Percentiles rank a stretch among this genome's conserved stretches.
phyloP scores from a whole-genome alignment of 2,888 invertebrate genomes.

The Eristalis intricaria region DNA sequence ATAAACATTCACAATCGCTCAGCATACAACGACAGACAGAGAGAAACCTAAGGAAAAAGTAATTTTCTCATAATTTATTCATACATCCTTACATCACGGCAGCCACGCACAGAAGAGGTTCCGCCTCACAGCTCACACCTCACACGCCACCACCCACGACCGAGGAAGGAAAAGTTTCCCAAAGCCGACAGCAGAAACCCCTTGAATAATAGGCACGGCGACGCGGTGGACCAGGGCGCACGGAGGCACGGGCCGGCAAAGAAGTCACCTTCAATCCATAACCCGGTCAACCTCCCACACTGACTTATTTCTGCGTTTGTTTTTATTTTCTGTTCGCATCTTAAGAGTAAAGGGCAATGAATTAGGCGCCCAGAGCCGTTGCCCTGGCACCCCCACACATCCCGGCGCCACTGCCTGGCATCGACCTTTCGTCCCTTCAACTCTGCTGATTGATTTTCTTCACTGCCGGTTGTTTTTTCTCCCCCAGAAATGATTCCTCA shows the following conservation, averaged over 20 bases:
- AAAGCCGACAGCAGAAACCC: background rate
- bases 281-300: background rate
- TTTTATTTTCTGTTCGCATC: background rate
- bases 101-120: conserved; percentile 7
- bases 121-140: too few species aligned
- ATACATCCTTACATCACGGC: conserved; percentile 6
- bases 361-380: background rate
- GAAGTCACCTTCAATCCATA: background rate
- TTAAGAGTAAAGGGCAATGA: background rate
- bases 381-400: background rate
- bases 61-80: conserved; percentile 37
- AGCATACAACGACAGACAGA: background rate
- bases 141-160: background rate
- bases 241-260: background rate
- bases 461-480: background rate
- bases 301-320: background rate
- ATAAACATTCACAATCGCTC: background rate
- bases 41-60: conserved; percentile 30
- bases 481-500: background rate
- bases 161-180: background rate
- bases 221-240: background rate
- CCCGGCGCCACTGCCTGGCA: too few species aligned
- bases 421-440: background rate
- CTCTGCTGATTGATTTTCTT: background rate
- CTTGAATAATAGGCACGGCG: background rate